These are phyloP conservation scores for Macrophya alboannulata DNA, from an alignment of 2,888 invertebrate species.

Conservation along the genomic window DNA sequence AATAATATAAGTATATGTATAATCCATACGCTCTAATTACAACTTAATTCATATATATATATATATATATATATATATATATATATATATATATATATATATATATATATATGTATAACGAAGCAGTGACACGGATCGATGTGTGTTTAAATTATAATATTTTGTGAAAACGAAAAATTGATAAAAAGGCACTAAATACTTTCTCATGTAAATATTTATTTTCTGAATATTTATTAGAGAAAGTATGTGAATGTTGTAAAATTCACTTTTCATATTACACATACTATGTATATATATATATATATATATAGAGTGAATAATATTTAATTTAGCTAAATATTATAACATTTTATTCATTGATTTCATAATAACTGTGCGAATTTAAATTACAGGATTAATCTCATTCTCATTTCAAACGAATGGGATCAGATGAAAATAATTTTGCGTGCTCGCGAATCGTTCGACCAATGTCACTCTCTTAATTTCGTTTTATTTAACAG, in stretches of 20 bases:
- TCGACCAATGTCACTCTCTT: constrained; percentile 51
- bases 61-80: too few relatives aligned
- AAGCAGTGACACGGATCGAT: constrained; percentile 50
- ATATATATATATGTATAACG: constrained; percentile 23
- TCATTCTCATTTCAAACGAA: constrained; percentile 10
- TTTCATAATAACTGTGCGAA: constrained; percentile 17
- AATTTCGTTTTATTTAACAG: background rate
- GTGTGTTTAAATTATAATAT: constrained; percentile 25
- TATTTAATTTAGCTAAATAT: constrained; percentile 31
- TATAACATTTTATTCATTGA: background rate
- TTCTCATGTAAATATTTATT: constrained; percentile 49
- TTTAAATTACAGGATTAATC: constrained; percentile 6
- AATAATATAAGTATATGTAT: background rate
- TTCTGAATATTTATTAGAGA: constrained; percentile 45
- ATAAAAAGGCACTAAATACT: constrained; percentile 52
- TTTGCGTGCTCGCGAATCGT: constrained; percentile 20
- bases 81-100: too few relatives aligned
- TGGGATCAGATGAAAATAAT: background rate
- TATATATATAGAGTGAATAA: constrained; percentile 12
- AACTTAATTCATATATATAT: constrained; percentile 24
- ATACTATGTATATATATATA: background rate
- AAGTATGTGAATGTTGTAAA: constrained; percentile 41
- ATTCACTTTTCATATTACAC: constrained; percentile 28
- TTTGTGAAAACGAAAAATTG: constrained; percentile 35
- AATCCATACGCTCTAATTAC: constrained; percentile 27